Evolutionary conservation across 1,140 invertebrate species (phyloP), one percentile per base, ranked within the genome.

Genomic region (Tribolium madens): DNA sequence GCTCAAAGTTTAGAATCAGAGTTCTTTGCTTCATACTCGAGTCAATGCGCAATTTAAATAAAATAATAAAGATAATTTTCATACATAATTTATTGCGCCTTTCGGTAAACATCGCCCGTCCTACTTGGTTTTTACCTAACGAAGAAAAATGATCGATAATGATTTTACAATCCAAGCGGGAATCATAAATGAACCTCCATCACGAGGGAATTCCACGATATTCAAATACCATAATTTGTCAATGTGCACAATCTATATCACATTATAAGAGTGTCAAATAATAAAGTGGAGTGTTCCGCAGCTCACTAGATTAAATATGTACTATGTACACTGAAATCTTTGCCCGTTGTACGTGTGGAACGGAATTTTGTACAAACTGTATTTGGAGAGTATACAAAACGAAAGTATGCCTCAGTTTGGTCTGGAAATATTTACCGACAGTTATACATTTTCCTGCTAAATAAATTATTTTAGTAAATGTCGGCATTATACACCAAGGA

Each of bases 381-480:
- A 84, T 84, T 84, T 84, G 83, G 75, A 79, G 83, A 84, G 84
- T 82, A 83, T 83, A 84, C 82, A 84, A 83, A 84, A 83, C 81
- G 83, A 84, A 85, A 85, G 83, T 84, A 84, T 84, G 80, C 82
- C 80, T 68, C 75, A 83, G 83, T 84, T 84, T 83, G 81, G 81
- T 80, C 80, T 82, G 84, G 83, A 82, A 85, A 85, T 85, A 85
- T 85, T 85, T 85, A 82, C 84, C 84, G 84, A 85, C 84, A 85
- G 84, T 85, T 84, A 85, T 85, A 85, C 84, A 85, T 85, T 85
- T 84, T 85, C 84, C 83, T 84, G 84, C 83, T 85, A 85, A 85
- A 85, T 85, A 85, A 85, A 85, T 85, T 84, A 85, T 85, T 85
- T 84, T 83, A 82, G 84, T 85, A 85, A 85, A 84, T 84, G 84